phyloP scores from a whole-genome alignment of 2,113 vertebrate species.

The Myotis davidii region DNA sequence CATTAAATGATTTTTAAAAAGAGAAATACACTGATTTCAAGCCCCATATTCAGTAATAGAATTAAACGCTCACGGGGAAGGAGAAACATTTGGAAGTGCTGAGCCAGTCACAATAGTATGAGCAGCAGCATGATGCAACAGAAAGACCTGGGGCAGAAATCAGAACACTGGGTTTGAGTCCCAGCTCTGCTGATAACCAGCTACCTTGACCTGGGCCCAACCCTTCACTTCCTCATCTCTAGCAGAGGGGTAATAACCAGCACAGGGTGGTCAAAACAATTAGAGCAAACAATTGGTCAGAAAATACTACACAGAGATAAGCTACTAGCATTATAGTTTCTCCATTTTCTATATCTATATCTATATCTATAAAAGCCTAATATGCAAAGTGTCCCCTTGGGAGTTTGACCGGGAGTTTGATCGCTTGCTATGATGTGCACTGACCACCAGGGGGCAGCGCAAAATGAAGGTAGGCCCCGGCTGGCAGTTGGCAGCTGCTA shows the following conservation, averaged over 20 bases:
- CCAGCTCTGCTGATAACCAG: background rate
- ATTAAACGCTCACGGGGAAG: background rate
- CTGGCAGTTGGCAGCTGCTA: too few species aligned
- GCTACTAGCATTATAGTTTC: background rate
- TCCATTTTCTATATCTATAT: background rate
- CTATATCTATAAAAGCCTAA: too few species aligned
- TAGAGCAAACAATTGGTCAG: background rate
- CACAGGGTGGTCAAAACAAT: background rate
- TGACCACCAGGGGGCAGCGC: too few species aligned
- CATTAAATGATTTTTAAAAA: background rate
- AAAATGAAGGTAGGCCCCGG: too few species aligned
- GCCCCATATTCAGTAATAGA: background rate
- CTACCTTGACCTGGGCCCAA: background rate
- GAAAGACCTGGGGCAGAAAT: background rate
- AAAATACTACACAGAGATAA: background rate
- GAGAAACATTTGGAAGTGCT: background rate
- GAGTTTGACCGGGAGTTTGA: too few species aligned
- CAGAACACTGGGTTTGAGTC: background rate
- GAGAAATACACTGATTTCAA: background rate
- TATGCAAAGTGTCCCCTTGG: too few species aligned
- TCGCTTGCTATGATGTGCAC: too few species aligned
- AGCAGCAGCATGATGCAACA: background rate
- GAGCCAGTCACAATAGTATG: rapidly evolving
- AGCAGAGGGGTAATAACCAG: background rate
- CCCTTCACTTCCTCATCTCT: background rate